phyloP scores from a whole-genome alignment of 1,140 invertebrate species.

The Caligus rogercresseyi region DNA sequence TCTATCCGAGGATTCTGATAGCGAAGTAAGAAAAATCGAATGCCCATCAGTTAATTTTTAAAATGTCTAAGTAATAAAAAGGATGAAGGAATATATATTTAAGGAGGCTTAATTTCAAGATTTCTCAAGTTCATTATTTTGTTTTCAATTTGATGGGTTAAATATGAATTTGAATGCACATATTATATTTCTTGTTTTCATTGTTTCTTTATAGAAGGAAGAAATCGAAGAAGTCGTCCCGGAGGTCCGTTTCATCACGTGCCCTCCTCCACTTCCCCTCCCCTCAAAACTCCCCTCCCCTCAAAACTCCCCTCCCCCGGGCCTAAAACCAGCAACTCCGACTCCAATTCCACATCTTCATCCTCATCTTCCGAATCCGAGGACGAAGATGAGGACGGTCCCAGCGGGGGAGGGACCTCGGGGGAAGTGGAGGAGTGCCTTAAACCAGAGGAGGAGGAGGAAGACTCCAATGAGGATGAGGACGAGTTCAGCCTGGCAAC shows the following conservation, averaged over 20 bases:
- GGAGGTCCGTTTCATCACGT: too few relatives aligned
- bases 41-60: too few relatives aligned
- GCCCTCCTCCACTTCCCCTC: too few relatives aligned
- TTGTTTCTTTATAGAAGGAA: background rate
- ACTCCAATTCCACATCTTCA: background rate
- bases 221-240: too few relatives aligned
- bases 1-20: constrained; percentile 14
- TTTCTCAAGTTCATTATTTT: too few relatives aligned
- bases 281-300: background rate
- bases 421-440: background rate
- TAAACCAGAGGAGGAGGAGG: background rate
- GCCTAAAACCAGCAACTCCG: background rate
- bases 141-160: too few relatives aligned
- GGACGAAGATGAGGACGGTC: background rate
- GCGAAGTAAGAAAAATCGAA: background rate
- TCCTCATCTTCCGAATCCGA: background rate
- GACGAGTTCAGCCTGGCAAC: background rate
- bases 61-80: too few relatives aligned
- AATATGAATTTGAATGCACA: too few relatives aligned
- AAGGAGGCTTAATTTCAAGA: too few relatives aligned
- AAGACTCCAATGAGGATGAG: background rate
- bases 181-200: too few relatives aligned
- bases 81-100: too few relatives aligned
- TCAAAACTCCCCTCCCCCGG: background rate
- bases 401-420: too few relatives aligned